phyloP scores from a whole-genome alignment of 2,888 invertebrate species.

The Oxytorus armatus region DNA sequence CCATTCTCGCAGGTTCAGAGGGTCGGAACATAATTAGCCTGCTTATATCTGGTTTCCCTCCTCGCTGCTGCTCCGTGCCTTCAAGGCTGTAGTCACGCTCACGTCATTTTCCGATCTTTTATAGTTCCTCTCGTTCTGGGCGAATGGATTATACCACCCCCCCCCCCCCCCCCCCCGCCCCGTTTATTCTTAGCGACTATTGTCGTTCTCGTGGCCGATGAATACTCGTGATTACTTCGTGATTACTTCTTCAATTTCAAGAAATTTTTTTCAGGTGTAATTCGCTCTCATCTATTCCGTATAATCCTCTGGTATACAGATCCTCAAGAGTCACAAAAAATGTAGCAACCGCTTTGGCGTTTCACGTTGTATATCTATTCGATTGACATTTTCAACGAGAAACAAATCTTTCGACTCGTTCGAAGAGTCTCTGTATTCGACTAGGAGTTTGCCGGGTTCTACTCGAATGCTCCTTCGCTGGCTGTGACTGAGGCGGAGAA shows the following conservation, averaged over 20 bases:
- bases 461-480: conserved; percentile 8
- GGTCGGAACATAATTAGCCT: conserved; percentile 42
- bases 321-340: not conserved
- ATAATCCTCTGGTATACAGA: too few species aligned
- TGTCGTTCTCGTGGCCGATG: too few species aligned
- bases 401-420: not conserved
- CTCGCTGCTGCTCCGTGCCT: not conserved
- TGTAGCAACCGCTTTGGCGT: not conserved
- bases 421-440: not conserved
- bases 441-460: not conserved
- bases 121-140: conserved; percentile 6
- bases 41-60: conserved; percentile 15
- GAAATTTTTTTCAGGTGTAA: too few species aligned
- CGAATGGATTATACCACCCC: too few species aligned
- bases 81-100: not conserved
- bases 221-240: too few species aligned
- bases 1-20: conserved; percentile 44
- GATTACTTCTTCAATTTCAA: too few species aligned
- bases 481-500: conserved; percentile 32
- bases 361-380: not conserved
- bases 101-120: conserved; percentile 38
- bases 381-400: not conserved
- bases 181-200: too few species aligned
- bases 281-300: too few species aligned
- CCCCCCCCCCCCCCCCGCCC: too few species aligned